phyloP scores from a whole-genome alignment of 2,797 vertebrate species.

The Falco cherrug region DNA sequence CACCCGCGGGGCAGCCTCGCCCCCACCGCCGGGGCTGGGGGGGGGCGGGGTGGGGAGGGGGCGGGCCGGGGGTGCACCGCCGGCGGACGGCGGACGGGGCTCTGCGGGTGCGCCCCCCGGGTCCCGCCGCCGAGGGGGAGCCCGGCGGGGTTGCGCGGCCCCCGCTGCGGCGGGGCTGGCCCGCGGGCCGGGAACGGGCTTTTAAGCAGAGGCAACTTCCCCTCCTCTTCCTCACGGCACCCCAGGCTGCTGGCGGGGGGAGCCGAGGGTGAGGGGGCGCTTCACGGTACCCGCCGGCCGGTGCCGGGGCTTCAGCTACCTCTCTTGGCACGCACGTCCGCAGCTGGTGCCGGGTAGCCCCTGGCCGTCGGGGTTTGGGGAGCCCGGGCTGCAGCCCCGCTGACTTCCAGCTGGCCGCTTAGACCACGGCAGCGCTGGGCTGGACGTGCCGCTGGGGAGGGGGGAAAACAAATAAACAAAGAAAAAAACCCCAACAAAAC shows the following conservation, averaged over 20 bases:
- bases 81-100: too few relatives aligned
- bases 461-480: not conserved
- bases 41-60: not conserved
- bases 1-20: conserved; percentile 53
- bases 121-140: not conserved
- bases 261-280: too few relatives aligned
- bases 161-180: too few relatives aligned
- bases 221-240: not conserved
- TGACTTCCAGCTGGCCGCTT: not conserved
- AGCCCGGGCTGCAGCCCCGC: not conserved
- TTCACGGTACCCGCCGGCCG: too few relatives aligned
- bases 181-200: rapidly evolving
- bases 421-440: rapidly evolving
- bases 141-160: too few relatives aligned
- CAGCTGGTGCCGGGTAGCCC: not conserved
- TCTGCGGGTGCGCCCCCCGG: not conserved
- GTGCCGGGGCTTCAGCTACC: not conserved
- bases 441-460: not conserved
- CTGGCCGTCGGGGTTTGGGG: not conserved
- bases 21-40: not conserved
- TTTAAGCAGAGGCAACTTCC: not conserved
- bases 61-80: not conserved
- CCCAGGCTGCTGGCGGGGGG: not conserved
- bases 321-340: not conserved
- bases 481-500: not conserved